Percentiles rank a stretch among this genome's conserved stretches.
phyloP scores from a whole-genome alignment of 2,797 vertebrate species.

The Phalloptychus januarius region DNA sequence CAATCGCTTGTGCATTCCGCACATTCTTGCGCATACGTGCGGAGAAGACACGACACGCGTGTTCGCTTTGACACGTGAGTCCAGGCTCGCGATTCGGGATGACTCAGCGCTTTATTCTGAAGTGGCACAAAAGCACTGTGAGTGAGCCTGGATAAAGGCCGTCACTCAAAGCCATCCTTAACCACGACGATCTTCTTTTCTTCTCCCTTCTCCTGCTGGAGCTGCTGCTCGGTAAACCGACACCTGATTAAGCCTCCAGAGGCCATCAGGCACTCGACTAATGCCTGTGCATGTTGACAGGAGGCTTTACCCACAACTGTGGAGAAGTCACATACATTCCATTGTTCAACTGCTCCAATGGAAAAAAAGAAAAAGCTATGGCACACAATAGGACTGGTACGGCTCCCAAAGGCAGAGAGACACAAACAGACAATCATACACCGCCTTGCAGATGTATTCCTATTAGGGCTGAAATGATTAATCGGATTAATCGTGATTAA shows the following conservation, averaged over 20 bases:
- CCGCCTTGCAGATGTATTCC: neutral
- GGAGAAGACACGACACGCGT: constrained; percentile 44
- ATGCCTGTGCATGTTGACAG: constrained; percentile 7
- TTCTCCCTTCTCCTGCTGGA: neutral
- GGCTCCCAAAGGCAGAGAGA: neutral
- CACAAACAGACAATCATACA: neutral
- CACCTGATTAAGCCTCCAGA: constrained; percentile 10
- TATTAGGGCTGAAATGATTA: too few species aligned
- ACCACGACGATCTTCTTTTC: neutral
- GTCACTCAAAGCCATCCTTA: neutral
- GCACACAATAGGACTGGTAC: neutral
- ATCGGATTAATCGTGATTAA: too few species aligned
- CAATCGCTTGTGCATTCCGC: constrained; percentile 36
- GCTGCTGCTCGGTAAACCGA: constrained; percentile 1
- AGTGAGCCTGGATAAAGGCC: neutral
- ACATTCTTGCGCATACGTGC: constrained; percentile 7
- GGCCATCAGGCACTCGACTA: constrained; percentile 8
- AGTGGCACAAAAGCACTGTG: neutral
- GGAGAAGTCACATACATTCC: neutral
- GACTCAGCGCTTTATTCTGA: neutral
- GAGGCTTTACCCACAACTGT: neutral
- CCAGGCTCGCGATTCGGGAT: constrained; percentile 7
- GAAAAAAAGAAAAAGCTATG: neutral
- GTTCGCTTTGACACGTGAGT: constrained; percentile 43
- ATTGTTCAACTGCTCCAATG: neutral